Base-by-base conservation (phyloP, 1,140 invertebrate genomes). In the Heliconius congener region DNA sequence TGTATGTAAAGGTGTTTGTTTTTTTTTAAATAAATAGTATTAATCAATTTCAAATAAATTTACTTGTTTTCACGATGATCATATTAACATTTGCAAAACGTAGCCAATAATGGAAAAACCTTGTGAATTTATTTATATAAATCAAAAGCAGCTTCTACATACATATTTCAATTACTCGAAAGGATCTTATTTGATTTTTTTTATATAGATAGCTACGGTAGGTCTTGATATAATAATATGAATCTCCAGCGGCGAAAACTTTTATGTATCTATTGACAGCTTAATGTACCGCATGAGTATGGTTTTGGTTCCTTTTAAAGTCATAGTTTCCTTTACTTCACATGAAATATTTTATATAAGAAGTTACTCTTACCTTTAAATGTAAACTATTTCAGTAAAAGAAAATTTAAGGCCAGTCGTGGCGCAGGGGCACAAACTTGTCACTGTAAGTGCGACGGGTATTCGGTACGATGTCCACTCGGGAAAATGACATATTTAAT, bases 131-230 rank as follows among this genome's bases (percentile, higher is more conserved):
- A 19, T 1, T 52, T 18, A 57, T 57, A n/a, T n/a, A 23, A n/a
- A 23, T 19, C 19, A n/a, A 57, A 23, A 57, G 8, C 8, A 52
- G 50, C 71, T 55, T 52, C 39, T 8, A 66, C 74, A 27, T 71
- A 16, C 74, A 34, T 77, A 72, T 57, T 60, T 78, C 37, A 78
- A 71, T 78, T 27, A 75, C 30, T 57, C 42, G 60, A 71, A 72
- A 73, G 66, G n/a, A 70, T 27, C 18, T 57, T 60, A 55, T 73
- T 18, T 74, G 30, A 55, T 74, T 60, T 72, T n/a, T 46, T 76
- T 42, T 42, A 39, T 23, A 73, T 66, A 78, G 42, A 77, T 77
- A 42, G 70, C 50, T 71, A 73, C 55, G n/a, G 46, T 13, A 0
- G 42, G 42, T 72, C 30, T 55, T 77, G 2, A 55, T 39, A 42